Evolutionary conservation across 2,113 vertebrate species (phyloP).

Genomic region (Rhodinocichla rosea): DNA sequence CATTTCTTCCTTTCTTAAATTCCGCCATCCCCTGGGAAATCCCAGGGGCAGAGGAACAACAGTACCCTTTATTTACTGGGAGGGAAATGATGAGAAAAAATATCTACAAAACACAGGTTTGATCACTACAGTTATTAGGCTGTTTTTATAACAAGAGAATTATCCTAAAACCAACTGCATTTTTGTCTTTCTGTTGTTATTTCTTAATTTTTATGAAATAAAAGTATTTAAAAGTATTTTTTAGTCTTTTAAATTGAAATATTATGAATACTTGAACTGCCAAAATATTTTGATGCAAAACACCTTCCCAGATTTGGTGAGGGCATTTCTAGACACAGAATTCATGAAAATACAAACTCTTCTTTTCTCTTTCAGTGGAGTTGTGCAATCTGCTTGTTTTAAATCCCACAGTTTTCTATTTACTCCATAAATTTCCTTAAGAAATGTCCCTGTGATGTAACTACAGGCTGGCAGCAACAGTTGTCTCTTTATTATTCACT

Average conservation of each 20-base stretch:
- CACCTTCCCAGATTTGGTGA: not conserved
- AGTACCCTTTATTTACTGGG: not conserved
- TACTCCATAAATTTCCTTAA: fast-evolving
- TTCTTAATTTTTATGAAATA: not conserved
- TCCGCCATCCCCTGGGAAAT: not conserved
- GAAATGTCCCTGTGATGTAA: not conserved
- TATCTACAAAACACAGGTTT: not conserved
- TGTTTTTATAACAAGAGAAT: not conserved
- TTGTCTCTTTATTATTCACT: not conserved
- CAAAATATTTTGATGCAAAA: not conserved
- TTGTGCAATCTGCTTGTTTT: not conserved
- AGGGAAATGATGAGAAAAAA: not conserved
- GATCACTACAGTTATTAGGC: not conserved
- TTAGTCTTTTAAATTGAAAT: not conserved
- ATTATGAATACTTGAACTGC: not conserved
- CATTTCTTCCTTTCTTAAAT: constrained; percentile 23
- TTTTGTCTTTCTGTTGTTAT: not conserved
- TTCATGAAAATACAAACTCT: not conserved
- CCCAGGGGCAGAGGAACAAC: not conserved
- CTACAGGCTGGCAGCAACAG: not conserved
- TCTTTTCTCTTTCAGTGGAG: not conserved
- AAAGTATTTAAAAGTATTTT: not conserved
- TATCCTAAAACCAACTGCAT: not conserved
- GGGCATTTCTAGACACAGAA: not conserved
- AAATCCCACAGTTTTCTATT: not conserved